These are phyloP conservation scores for Campylomormyrus tamandua DNA, from an alignment of 2,113 vertebrate genomes.

Conservation along the genomic window DNA sequence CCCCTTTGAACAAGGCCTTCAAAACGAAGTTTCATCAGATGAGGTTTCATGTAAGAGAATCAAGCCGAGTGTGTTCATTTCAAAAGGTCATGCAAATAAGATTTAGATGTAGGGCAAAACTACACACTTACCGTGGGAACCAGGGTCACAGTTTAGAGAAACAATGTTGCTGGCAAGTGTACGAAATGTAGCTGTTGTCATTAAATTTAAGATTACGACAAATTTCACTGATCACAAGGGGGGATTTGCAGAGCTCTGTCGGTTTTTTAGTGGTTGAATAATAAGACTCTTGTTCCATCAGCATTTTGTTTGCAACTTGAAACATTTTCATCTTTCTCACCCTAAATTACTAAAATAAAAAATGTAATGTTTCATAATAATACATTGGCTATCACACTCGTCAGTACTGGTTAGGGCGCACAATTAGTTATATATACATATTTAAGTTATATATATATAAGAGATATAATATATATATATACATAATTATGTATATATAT, in stretches of 20 bases:
- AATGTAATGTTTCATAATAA: neutral
- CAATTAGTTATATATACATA: neutral
- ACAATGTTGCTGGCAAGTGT: neutral
- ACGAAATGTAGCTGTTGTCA: neutral
- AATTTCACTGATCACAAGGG: neutral
- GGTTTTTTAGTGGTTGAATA: neutral
- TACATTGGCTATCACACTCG: neutral
- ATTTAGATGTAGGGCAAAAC: neutral
- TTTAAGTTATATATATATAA: too few relatives aligned
- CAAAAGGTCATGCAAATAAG: neutral
- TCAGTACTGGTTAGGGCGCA: neutral
- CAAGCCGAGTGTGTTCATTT: neutral
- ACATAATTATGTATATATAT: too few relatives aligned
- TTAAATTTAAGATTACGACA: neutral
- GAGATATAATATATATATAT: too few relatives aligned
- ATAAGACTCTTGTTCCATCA: neutral
- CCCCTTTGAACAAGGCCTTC: neutral
- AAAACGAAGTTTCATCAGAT: neutral
- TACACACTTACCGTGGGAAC: neutral
- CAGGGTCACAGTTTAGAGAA: neutral
- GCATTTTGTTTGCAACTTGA: neutral
- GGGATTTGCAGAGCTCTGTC: neutral
- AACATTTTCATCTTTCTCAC: neutral
- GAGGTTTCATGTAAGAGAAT: neutral
- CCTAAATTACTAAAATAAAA: neutral